Base-by-base conservation (phyloP, 2,888 invertebrate genomes). In the Habroteleia sp. region DNA sequence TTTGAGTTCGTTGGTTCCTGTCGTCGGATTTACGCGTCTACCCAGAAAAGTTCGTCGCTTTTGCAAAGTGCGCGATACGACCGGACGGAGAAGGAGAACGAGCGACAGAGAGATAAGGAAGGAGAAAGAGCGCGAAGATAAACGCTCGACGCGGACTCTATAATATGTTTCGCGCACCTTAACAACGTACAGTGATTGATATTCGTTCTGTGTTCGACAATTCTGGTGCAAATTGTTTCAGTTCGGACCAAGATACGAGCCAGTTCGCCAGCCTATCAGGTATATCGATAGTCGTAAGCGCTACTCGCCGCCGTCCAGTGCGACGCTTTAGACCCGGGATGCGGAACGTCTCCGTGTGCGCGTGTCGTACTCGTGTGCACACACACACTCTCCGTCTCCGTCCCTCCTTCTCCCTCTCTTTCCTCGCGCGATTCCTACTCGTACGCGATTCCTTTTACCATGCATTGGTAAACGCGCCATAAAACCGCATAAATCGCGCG, bases 161-260 rank as follows among this genome's bases (percentile, higher is more conserved):
- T 74, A 81, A 80, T 80, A 83, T 81, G 82, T 79, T 77, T 80
- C 81, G 76, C 77, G 73, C 76, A 80, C 63, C 76, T 66, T 73
- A 33, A 72, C 39, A 46, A 50, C 39, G 63, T 54, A 65, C 62
- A 74, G 74, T 74, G 74, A 74, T 66, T 60, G 69, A 71, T 54
- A 44, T 62, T 62, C 60, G 54, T 68, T 63, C 63, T 63, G 74
- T 73, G 74, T 58, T 50, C 54, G 42, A 63, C 63, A 48, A 52
- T 74, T 58, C 42, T 44, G 29, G 74, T 69, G 69, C 20, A 46
- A 65, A 50, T 42, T 69, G 25, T 58, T 58, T 48, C 50, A 50
- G 56, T 74, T 74, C 8, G 42, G 35, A 37, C 46, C 42, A 60
- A 33, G 62, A 29, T 41, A 62, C 56, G 39, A 33, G 35, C 17